These are phyloP conservation scores for Taeniopygia guttata DNA, from an alignment of 2,797 vertebrate genomes.

Conservation along the genomic window DNA sequence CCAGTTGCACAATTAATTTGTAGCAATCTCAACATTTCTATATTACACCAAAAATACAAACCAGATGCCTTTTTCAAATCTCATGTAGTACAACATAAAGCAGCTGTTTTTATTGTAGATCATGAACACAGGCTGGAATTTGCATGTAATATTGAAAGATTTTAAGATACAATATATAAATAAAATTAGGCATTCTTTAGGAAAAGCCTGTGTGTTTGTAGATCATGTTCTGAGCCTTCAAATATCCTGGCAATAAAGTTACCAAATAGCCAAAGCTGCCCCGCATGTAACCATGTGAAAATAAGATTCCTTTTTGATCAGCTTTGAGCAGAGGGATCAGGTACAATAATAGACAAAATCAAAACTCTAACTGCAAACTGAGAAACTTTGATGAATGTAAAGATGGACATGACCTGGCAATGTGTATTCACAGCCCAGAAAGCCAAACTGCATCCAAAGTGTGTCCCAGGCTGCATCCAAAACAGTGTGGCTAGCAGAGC, in stretches of 20 bases:
- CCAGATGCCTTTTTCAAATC: background rate
- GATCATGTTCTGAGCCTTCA: background rate
- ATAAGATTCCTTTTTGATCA: background rate
- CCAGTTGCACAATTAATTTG: background rate
- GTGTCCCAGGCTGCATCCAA: background rate
- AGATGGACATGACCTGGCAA: accelerated
- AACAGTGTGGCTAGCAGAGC: accelerated
- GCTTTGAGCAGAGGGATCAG: background rate
- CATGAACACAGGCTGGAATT: background rate
- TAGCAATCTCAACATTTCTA: background rate
- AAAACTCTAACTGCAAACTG: background rate
- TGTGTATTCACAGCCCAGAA: background rate
- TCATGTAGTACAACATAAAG: background rate
- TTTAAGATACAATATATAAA: background rate
- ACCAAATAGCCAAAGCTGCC: background rate
- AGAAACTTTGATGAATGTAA: background rate
- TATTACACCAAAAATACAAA: background rate
- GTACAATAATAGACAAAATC: background rate
- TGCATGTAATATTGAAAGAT: background rate
- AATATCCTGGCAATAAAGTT: background rate
- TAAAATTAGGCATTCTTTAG: background rate
- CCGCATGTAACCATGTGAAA: background rate
- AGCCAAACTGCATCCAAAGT: background rate
- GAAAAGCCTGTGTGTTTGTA: background rate
- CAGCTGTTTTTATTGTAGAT: background rate